Conservation (phyloP, 1,140 invertebrate species). For the Nylanderia fulva region DNA sequence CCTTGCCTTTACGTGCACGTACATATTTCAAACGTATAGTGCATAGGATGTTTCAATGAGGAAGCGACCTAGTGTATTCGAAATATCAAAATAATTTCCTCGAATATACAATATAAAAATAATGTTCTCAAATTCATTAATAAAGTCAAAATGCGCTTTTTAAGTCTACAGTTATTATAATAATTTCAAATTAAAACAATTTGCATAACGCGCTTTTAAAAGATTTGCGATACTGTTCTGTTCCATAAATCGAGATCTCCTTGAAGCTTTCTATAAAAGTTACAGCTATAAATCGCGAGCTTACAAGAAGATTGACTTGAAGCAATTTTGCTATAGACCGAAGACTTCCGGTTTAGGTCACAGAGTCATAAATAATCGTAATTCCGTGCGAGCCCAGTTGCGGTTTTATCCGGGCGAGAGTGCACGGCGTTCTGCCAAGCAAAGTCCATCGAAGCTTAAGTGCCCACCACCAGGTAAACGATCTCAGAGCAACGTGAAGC, state of each 20-base stretch:
- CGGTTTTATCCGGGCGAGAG: slow-evolving; percentile 50
- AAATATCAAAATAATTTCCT: background rate
- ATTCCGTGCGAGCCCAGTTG: slow-evolving; percentile 47
- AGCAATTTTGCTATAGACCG: slow-evolving; percentile 31
- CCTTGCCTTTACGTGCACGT: slow-evolving; percentile 2
- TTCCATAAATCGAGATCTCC: background rate
- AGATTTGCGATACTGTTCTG: background rate
- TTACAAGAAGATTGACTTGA: slow-evolving; percentile 38
- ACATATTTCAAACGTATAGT: slow-evolving; percentile 18
- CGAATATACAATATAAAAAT: too few relatives aligned
- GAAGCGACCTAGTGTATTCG: background rate
- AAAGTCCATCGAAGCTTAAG: slow-evolving; percentile 56
- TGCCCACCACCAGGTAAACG: slow-evolving; percentile 50
- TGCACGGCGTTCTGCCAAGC: slow-evolving; percentile 40
- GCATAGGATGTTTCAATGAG: background rate
- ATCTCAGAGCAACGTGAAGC: slow-evolving; percentile 40
- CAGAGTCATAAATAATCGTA: slow-evolving; percentile 56
- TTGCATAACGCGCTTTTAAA: background rate
- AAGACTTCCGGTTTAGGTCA: slow-evolving; percentile 27
- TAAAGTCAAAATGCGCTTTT: background rate
- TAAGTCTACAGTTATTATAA: background rate
- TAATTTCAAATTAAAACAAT: slow-evolving; percentile 5
- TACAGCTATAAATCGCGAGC: slow-evolving; percentile 32
- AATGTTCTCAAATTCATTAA: background rate
- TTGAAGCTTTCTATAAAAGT: background rate